These are phyloP conservation scores for Microcebus griseorufus DNA, from an alignment of 2,113 vertebrate species.

Conservation along the genomic window DNA sequence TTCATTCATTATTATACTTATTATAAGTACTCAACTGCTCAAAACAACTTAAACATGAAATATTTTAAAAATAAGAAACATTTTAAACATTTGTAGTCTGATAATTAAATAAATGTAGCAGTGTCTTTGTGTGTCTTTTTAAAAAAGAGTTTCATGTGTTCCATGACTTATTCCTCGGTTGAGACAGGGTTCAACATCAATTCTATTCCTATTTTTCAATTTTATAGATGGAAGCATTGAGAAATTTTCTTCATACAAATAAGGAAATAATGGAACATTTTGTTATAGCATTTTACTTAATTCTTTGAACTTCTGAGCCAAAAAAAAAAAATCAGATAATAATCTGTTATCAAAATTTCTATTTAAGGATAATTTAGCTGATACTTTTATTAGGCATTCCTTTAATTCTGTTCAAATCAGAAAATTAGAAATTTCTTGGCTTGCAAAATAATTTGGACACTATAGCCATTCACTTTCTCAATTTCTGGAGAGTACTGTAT, in stretches of 20 bases:
- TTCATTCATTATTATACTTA: neutral
- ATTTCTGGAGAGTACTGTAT: neutral
- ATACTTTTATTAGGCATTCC: neutral
- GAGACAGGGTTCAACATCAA: neutral
- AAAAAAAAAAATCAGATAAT: neutral
- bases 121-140: neutral
- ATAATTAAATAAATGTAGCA: neutral
- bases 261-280: neutral
- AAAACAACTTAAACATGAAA: neutral
- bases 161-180: neutral
- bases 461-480: neutral
- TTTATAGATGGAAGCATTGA: neutral
- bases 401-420: neutral
- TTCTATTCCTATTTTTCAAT: neutral
- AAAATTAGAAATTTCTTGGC: neutral
- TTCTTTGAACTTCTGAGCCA: neutral
- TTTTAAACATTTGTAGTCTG: neutral
- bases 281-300: neutral
- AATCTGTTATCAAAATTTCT: neutral
- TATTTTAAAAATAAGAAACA: neutral
- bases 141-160: neutral
- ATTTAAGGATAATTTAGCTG: neutral
- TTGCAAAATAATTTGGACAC: slow-evolving; percentile 44
- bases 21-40: neutral
- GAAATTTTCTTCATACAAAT: neutral